Evolutionary conservation across 2,113 vertebrate species (phyloP).

Genomic region (Psammodynastes pulverulentus): DNA sequence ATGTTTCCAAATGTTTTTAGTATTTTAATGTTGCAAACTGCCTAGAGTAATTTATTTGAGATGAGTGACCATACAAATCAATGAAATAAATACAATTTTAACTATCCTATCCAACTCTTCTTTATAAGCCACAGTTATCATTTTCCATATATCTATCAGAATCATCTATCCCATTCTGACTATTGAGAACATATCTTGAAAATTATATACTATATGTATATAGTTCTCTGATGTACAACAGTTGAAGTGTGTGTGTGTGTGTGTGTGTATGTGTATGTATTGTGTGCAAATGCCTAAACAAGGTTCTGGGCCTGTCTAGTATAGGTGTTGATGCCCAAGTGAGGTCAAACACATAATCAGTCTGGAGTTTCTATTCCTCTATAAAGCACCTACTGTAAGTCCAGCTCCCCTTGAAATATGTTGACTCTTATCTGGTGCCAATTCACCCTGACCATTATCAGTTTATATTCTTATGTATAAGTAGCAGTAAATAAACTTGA

Average conservation of each 20-base stretch:
- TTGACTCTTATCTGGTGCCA: background rate
- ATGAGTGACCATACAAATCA: background rate
- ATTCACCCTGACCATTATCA: background rate
- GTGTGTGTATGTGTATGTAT: background rate
- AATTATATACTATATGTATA: background rate
- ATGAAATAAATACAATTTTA: background rate
- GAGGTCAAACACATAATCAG: background rate
- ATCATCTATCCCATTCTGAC: background rate
- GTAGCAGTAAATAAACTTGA: background rate
- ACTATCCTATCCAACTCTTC: background rate
- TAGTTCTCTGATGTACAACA: background rate
- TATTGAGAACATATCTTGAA: background rate
- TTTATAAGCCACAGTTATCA: background rate
- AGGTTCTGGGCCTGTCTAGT: background rate
- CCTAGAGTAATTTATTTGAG: background rate
- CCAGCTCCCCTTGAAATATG: background rate
- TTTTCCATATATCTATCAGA: background rate
- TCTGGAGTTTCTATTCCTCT: background rate
- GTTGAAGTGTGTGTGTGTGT: too few species aligned
- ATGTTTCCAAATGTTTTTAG: background rate
- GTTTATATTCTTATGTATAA: background rate
- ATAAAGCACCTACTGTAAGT: background rate
- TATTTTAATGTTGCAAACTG: background rate
- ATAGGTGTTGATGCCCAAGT: background rate
- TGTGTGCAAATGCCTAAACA: background rate